Evolutionary conservation across 2,797 vertebrate genomes (phyloP), one percentile per base, ranked within the genome.

Genomic region (Falco biarmicus): DNA sequence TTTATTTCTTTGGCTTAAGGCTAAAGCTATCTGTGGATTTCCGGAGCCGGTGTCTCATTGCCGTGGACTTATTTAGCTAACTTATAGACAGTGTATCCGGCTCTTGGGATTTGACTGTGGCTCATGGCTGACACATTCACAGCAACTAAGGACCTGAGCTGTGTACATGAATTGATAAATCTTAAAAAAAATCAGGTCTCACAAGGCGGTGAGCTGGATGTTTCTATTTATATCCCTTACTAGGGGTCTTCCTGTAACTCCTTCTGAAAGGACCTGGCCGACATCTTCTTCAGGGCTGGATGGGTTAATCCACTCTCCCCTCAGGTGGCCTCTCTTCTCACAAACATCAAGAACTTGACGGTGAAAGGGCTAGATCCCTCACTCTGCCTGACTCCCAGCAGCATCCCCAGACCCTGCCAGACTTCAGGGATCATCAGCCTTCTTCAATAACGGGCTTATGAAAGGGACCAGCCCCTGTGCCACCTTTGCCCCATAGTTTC

Each of bases 21-120:
- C 56, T 84, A 87, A 79, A 89, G 48, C 48, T 76, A 11, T 54
- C 68, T 28, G 13, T 84, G 90, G 37, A 54, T 82, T 93, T 96
- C 84, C 1, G 0, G 80, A 92, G 57, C 56, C 0, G 0, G 15
- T 84, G 77, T 85, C 37, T 68, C 1, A 1, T 20, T 92, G 63
- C 39, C 76, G 41, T 45, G 31, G 89, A 65, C 61, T 87, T 80
- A 59, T 48, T 92, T 75, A 78, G 71, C 48, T 48, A 85, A 78
- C 32, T 87, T 71, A 78, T 9, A 74, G 68, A 85, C 73, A 59
- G 47, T 5, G 10, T 31, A 69, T 71, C 84, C 1, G 1, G 28
- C 57, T 89, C 71, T 53, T 77, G 31, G 39, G 84, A 81, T 69
- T 22, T 61, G 39, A 28, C 71, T 73, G 50, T 86, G 71, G 45